Evolutionary conservation across 2,888 invertebrate genomes (phyloP).

Genomic region (Synanthedon formicaeformis): DNA sequence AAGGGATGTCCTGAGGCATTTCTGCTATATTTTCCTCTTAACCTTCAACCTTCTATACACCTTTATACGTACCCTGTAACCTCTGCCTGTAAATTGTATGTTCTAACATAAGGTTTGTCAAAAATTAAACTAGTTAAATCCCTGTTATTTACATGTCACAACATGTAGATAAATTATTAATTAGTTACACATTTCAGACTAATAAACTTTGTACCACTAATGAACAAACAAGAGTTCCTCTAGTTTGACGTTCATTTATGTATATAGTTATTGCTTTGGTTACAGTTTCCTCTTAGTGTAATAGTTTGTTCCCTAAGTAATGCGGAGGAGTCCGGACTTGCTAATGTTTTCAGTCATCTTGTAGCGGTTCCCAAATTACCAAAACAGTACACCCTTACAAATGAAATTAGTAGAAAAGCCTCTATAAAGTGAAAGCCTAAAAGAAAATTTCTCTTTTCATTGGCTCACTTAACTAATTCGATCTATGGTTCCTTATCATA

Average conservation of each 20-base stretch:
- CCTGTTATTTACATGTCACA: too few relatives aligned
- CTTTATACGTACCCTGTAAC: too few relatives aligned
- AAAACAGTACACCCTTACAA: slow-evolving; percentile 11
- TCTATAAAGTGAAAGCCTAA: neutral
- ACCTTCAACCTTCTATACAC: too few relatives aligned
- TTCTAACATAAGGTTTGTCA: too few relatives aligned
- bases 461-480: neutral
- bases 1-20: too few relatives aligned
- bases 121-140: too few relatives aligned
- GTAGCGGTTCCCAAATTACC: slow-evolving; percentile 8
- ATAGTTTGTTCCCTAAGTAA: slow-evolving; percentile 12
- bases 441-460: neutral
- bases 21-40: too few relatives aligned
- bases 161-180: too few relatives aligned
- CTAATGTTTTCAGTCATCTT: slow-evolving; percentile 12
- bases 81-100: too few relatives aligned
- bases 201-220: neutral
- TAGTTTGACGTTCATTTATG: too few relatives aligned
- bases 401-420: slow-evolving; percentile 12
- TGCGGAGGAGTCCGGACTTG: slow-evolving; percentile 7
- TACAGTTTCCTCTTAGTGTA: slow-evolving; percentile 5
- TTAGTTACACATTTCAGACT: too few relatives aligned
- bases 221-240: neutral
- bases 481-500: neutral
- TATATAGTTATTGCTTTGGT: too few relatives aligned